phyloP scores from a whole-genome alignment of 2,113 vertebrate genomes.

The Lontra canadensis region DNA sequence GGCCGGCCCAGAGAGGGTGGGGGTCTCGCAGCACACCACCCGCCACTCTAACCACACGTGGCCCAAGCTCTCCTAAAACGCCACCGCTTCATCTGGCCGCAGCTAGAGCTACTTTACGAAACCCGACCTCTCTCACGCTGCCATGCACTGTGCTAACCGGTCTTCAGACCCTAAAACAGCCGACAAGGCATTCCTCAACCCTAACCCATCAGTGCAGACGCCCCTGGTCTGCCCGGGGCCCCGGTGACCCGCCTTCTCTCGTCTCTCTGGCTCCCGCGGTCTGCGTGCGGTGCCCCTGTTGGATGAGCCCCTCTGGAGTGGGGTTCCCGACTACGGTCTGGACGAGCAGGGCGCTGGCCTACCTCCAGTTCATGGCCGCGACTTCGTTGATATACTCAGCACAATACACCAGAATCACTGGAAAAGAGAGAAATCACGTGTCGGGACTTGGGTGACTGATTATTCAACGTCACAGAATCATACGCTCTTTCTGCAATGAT shows the following conservation, averaged over 20 bases:
- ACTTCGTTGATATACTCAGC: constrained; percentile 96
- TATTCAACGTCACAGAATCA: fast-evolving
- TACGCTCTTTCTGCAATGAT: fast-evolving
- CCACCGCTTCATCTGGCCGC: not conserved
- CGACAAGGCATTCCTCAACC: not conserved
- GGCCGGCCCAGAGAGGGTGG: not conserved
- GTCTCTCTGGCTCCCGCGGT: not conserved
- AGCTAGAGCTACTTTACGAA: not conserved
- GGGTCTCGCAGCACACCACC: not conserved
- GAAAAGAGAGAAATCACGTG: not conserved
- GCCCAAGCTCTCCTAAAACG: not conserved
- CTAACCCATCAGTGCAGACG: not conserved
- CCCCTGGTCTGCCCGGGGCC: not conserved
- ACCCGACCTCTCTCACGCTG: not conserved
- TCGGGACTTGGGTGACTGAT: not conserved
- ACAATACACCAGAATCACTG: constrained; percentile 90
- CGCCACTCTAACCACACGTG: not conserved
- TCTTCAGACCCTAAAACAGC: not conserved
- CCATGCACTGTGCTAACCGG: not conserved
- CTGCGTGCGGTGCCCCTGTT: not conserved
- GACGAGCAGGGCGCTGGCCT: not conserved
- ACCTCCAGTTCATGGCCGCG: constrained; percentile 98
- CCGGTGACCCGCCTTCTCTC: fast-evolving
- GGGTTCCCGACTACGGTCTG: fast-evolving
- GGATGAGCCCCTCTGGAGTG: not conserved